phyloP scores from a whole-genome alignment of 2,888 invertebrate species.

The Xestia sexstrigata region DNA sequence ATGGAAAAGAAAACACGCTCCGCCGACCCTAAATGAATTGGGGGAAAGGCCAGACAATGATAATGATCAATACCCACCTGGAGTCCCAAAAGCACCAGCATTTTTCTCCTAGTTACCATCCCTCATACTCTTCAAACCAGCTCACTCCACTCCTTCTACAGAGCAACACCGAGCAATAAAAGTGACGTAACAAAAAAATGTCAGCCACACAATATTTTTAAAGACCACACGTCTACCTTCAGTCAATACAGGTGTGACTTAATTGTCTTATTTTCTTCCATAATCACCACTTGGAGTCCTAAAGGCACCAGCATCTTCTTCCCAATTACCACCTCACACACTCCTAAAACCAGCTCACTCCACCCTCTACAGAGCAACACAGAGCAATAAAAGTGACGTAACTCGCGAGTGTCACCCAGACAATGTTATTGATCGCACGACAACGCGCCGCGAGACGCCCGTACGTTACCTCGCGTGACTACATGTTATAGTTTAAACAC shows the following conservation, averaged over 20 bases:
- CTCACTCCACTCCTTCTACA: no score
- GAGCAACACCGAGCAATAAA: no score
- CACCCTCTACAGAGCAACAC: neutral
- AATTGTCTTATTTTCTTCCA: neutral
- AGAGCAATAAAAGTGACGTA: conserved; percentile 58
- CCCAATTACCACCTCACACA: neutral
- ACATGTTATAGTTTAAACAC: conserved; percentile 25
- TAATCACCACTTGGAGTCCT: neutral
- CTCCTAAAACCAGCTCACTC: conserved; percentile 12
- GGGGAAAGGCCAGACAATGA: no score
- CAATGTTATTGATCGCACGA: conserved; percentile 81
- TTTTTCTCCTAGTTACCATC: neutral
- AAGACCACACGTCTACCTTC: no score
- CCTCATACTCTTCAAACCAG: neutral
- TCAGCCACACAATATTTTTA: no score
- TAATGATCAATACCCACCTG: no score
- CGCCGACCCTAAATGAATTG: no score
- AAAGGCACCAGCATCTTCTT: neutral
- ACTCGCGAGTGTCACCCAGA: conserved; percentile 72
- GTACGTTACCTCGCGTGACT: conserved; percentile 5
- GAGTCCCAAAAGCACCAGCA: neutral
- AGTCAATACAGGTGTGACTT: no score
- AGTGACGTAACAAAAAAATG: no score
- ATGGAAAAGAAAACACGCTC: no score
- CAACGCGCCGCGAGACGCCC: conserved; percentile 30